These are phyloP conservation scores for Cyprinodon variegatus DNA, from an alignment of 2,113 vertebrate genomes.

Conservation along the genomic window DNA sequence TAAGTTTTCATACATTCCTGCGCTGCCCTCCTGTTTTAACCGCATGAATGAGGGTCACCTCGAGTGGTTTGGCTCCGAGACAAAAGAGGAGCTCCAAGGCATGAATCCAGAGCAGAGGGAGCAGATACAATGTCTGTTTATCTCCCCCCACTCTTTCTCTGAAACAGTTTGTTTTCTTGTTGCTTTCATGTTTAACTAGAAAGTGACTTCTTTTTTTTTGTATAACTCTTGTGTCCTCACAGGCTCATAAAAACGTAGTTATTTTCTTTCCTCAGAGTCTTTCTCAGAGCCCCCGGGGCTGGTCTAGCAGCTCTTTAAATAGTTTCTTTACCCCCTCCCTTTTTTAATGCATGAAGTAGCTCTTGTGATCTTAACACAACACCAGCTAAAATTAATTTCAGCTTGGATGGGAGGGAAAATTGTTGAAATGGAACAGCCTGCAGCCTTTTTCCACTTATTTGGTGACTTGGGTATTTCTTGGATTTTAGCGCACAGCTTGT, in stretches of 20 bases:
- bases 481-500: constrained; percentile 61
- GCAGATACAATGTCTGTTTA: constrained; percentile 68
- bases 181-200: constrained; percentile 43
- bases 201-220: constrained; percentile 38
- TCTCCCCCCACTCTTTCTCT: constrained; percentile 42
- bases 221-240: constrained; percentile 33
- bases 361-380: constrained; percentile 75
- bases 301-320: constrained; percentile 63
- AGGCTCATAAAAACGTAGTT: constrained; percentile 54
- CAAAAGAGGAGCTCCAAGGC: constrained; percentile 76
- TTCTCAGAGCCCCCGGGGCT: constrained; percentile 48
- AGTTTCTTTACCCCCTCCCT: constrained; percentile 31
- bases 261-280: constrained; percentile 54
- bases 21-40: constrained; percentile 73
- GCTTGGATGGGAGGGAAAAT: constrained; percentile 57
- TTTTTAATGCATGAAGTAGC: constrained; percentile 46
- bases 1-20: constrained; percentile 77
- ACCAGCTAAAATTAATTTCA: constrained; percentile 76
- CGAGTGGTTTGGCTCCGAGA: constrained; percentile 77
- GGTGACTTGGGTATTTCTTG: constrained; percentile 75
- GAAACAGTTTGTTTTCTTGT: constrained; percentile 43
- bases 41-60: constrained; percentile 80
- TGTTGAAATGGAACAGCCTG: constrained; percentile 72
- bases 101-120: constrained; percentile 68
- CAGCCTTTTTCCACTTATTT: constrained; percentile 74